These are phyloP conservation scores for Eupleurogrammus muticus DNA, from an alignment of 2,797 vertebrate species.

Conservation along the genomic window DNA sequence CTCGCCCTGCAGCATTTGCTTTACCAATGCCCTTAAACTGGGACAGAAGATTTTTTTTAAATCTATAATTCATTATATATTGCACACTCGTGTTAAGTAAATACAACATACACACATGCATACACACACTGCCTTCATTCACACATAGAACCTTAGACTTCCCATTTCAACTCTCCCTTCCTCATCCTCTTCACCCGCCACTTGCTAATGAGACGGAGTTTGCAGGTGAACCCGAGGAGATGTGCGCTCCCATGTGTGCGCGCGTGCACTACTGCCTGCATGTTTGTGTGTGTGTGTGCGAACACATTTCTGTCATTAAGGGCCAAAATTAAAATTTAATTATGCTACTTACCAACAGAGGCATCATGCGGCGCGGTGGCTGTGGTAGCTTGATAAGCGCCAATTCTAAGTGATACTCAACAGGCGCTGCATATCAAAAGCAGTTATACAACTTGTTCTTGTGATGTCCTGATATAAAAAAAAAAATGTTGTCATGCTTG, in stretches of 20 bases:
- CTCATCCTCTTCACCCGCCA: constrained; percentile 20
- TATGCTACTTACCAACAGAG: too few species aligned
- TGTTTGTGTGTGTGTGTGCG: too few species aligned
- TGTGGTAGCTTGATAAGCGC: background rate
- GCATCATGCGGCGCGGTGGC: background rate
- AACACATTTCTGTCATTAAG: background rate
- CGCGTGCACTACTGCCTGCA: background rate
- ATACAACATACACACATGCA: constrained; percentile 23
- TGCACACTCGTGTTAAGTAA: background rate
- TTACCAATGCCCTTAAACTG: constrained; percentile 38
- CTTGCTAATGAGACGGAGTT: constrained; percentile 58
- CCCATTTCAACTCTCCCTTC: constrained; percentile 5
- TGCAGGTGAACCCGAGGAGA: constrained; percentile 69
- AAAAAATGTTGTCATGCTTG: too few species aligned
- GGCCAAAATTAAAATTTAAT: background rate
- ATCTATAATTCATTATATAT: constrained; percentile 39
- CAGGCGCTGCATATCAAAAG: background rate
- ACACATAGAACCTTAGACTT: constrained; percentile 20
- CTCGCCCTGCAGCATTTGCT: constrained; percentile 31
- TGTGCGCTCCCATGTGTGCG: constrained; percentile 7
- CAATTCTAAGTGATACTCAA: background rate
- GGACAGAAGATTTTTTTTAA: constrained; percentile 21
- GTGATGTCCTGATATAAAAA: background rate
- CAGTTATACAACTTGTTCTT: too few species aligned
- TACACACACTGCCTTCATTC: constrained; percentile 18